These are phyloP conservation scores for Corythucha ciliata DNA, from an alignment of 2,888 invertebrate genomes.

Conservation along the genomic window DNA sequence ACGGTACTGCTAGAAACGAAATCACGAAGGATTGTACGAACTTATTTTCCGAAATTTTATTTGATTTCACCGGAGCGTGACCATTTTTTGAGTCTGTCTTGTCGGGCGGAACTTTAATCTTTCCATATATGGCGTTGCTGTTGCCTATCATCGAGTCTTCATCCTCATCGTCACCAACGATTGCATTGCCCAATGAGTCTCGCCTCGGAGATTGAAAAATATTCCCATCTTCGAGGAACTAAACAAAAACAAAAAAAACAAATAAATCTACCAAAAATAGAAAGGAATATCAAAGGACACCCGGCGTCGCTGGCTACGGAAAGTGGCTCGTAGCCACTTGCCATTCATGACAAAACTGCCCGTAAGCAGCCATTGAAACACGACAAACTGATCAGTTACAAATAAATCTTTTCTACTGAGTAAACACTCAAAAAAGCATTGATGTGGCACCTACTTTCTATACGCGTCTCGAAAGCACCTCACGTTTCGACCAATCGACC, in stretches of 20 bases:
- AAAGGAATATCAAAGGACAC: no score
- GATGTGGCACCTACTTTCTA: no score
- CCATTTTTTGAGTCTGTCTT: constrained; percentile 31
- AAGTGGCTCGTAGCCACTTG: no score
- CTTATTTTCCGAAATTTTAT: constrained; percentile 27
- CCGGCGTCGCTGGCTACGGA: no score
- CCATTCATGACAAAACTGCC: no score
- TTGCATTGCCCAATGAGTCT: constrained; percentile 40
- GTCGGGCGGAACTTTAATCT: constrained; percentile 40
- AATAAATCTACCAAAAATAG: constrained; percentile 10
- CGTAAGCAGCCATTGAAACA: no score
- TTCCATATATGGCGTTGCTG: constrained; percentile 39
- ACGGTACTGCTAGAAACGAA: not conserved
- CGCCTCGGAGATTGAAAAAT: constrained; percentile 50
- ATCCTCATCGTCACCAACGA: constrained; percentile 50
- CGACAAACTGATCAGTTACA: no score
- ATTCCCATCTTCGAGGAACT: constrained; percentile 40
- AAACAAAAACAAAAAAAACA: constrained; percentile 20
- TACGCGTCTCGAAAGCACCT: no score
- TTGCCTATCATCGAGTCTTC: constrained; percentile 43
- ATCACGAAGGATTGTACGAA: no score
- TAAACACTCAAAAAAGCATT: no score
- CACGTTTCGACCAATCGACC: no score
- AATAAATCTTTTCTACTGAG: no score
- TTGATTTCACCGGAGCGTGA: constrained; percentile 30